Percentiles rank a stretch among this genome's conserved stretches.
Evolutionary conservation across 2,888 invertebrate species (phyloP).

Genomic region (Caradrina clavipalpis): DNA sequence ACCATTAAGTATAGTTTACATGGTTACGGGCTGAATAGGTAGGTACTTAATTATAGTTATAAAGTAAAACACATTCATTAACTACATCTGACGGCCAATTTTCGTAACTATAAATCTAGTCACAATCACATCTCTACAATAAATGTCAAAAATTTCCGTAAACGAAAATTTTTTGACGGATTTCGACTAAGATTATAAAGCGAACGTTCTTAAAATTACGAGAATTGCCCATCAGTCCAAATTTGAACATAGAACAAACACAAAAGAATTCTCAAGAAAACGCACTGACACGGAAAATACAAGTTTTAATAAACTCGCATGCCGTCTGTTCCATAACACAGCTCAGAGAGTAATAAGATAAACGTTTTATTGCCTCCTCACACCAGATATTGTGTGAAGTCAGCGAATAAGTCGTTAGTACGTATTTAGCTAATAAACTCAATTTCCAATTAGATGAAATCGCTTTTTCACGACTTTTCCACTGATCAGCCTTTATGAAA

Average conservation of each 20-base stretch:
- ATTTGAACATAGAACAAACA: background rate
- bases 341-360: slow-evolving; percentile 41
- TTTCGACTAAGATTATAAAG: too few species aligned
- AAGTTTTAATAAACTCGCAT: slow-evolving; percentile 54
- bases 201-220: too few species aligned
- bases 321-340: slow-evolving; percentile 51
- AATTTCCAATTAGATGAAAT: slow-evolving; percentile 77
- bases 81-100: background rate
- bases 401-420: slow-evolving; percentile 60
- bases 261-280: slow-evolving; percentile 25
- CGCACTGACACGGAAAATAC: slow-evolving; percentile 36
- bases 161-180: too few species aligned
- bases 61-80: background rate
- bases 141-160: too few species aligned
- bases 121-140: too few species aligned
- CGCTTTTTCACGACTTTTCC: slow-evolving; percentile 73
- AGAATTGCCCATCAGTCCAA: background rate
- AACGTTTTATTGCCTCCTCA: slow-evolving; percentile 55
- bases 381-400: slow-evolving; percentile 59
- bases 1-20: too few species aligned
- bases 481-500: slow-evolving; percentile 77
- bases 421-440: slow-evolving; percentile 71
- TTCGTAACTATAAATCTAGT: too few species aligned
- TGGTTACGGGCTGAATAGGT: too few species aligned
- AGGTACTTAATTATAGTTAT: background rate